phyloP scores from a whole-genome alignment of 2,888 invertebrate genomes.

The Creontiades dilutus region DNA sequence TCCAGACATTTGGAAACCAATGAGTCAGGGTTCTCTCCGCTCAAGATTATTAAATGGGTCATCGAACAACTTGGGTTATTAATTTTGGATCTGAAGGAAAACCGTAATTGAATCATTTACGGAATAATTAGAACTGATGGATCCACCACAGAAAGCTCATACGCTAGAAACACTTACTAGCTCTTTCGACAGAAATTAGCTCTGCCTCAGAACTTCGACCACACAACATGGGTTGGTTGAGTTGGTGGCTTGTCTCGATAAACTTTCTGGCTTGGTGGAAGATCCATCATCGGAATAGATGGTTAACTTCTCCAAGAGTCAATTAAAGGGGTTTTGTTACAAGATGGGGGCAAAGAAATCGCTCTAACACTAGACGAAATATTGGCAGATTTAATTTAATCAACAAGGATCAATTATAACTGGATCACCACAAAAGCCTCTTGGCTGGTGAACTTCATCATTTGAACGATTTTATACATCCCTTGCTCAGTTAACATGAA shows the following conservation, averaged over 20 bases:
- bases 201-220: not conserved
- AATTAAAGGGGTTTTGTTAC: too few species aligned
- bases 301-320: too few species aligned
- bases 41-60: not conserved
- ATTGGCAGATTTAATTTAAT: too few species aligned
- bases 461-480: too few species aligned
- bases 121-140: constrained; percentile 9
- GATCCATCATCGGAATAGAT: too few species aligned
- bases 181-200: constrained; percentile 4
- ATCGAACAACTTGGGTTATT: not conserved
- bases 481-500: too few species aligned
- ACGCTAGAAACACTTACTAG: constrained; percentile 30
- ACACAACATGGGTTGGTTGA: not conserved
- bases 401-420: too few species aligned
- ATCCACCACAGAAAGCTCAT: not conserved
- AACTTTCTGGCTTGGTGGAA: too few species aligned
- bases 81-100: constrained; percentile 7
- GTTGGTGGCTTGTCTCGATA: too few species aligned
- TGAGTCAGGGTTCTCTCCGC: not conserved
- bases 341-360: not conserved
- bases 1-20: not conserved
- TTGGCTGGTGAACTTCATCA: too few species aligned
- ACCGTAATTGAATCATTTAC: constrained; percentile 16
- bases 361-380: not conserved
- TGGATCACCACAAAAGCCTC: too few species aligned